Conservation (phyloP, 2,113 vertebrate species). For the Mormyrus lacerda region DNA sequence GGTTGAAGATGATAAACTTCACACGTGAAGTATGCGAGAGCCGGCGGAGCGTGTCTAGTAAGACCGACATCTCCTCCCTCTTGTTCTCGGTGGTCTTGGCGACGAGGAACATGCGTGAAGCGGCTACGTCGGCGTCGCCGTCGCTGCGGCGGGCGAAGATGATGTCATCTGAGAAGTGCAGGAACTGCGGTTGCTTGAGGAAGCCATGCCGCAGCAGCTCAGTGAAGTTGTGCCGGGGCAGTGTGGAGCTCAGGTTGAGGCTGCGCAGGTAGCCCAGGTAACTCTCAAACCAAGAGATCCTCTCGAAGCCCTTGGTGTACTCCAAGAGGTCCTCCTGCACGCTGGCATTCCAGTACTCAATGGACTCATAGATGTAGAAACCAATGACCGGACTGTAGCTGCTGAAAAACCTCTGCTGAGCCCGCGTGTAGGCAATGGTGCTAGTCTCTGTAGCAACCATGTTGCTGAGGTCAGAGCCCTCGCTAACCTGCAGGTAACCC, state of each 20-base stretch:
- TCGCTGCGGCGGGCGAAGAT: slow-evolving; percentile 90
- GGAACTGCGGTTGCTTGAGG: slow-evolving; percentile 78
- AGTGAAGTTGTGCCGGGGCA: slow-evolving; percentile 87
- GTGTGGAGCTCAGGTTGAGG: slow-evolving; percentile 81
- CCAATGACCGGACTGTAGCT: slow-evolving; percentile 96
- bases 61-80: slow-evolving; percentile 91
- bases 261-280: slow-evolving; percentile 91
- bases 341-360: slow-evolving; percentile 96
- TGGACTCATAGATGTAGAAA: slow-evolving; percentile 97
- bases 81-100: slow-evolving; percentile 97
- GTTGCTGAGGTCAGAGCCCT: slow-evolving; percentile 92
- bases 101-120: slow-evolving; percentile 91
- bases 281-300: slow-evolving; percentile 97
- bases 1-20: slow-evolving; percentile 97
- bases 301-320: slow-evolving; percentile 91
- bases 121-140: slow-evolving; percentile 87
- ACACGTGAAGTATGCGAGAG: slow-evolving; percentile 93
- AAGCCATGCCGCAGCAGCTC: slow-evolving; percentile 81
- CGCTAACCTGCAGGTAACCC: slow-evolving; percentile 97
- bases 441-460: slow-evolving; percentile 91
- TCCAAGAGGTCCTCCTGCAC: slow-evolving; percentile 92
- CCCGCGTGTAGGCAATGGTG: slow-evolving; percentile 84
- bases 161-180: slow-evolving; percentile 94
- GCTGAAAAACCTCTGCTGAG: slow-evolving; percentile 95
- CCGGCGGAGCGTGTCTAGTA: slow-evolving; percentile 90